A percentile compares a stretch with the other conserved stretches of the same genome.
phyloP scores from a whole-genome alignment of 1,140 invertebrate species.

The Drosophila tropicalis region DNA sequence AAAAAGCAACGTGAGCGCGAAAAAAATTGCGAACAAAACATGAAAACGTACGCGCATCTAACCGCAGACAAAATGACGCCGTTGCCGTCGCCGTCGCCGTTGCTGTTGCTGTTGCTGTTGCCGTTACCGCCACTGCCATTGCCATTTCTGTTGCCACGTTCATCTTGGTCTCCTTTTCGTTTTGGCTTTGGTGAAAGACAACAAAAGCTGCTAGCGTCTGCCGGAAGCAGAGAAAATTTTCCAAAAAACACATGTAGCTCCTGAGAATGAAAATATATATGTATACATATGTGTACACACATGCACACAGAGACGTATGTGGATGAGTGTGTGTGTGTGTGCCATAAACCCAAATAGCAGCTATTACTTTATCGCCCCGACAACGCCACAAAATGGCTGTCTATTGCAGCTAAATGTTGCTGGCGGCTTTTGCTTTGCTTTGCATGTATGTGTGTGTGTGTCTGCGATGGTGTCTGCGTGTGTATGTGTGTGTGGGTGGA shows the following conservation, averaged over 20 bases:
- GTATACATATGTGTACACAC: background rate
- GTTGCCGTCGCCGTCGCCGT: background rate
- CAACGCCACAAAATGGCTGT: conserved; percentile 72
- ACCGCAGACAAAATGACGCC: conserved; percentile 79
- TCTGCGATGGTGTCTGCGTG: conserved; percentile 19
- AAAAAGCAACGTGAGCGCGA: conserved; percentile 44
- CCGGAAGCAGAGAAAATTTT: conserved; percentile 57
- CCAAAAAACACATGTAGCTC: conserved; percentile 52
- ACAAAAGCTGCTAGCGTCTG: conserved; percentile 50
- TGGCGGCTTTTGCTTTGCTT: conserved; percentile 48
- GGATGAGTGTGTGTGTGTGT: conserved; percentile 36
- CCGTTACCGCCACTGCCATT: conserved; percentile 22
- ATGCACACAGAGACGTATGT: conserved; percentile 12
- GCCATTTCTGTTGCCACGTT: background rate
- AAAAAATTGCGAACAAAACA: conserved; percentile 47
- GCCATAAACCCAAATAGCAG: conserved; percentile 73
- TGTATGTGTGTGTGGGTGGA: conserved; percentile 13
- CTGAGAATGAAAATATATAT: conserved; percentile 12
- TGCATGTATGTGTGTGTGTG: conserved; percentile 30
- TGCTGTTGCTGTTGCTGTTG: conserved; percentile 15
- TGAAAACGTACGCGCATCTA: conserved; percentile 77
- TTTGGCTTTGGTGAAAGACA: conserved; percentile 36
- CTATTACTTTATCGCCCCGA: conserved; percentile 75
- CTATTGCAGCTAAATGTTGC: conserved; percentile 77
- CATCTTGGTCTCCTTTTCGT: conserved; percentile 37